Evolutionary conservation across 1,140 invertebrate genomes (phyloP), one percentile per base, ranked within the genome.

Genomic region (Nymphalis io): DNA sequence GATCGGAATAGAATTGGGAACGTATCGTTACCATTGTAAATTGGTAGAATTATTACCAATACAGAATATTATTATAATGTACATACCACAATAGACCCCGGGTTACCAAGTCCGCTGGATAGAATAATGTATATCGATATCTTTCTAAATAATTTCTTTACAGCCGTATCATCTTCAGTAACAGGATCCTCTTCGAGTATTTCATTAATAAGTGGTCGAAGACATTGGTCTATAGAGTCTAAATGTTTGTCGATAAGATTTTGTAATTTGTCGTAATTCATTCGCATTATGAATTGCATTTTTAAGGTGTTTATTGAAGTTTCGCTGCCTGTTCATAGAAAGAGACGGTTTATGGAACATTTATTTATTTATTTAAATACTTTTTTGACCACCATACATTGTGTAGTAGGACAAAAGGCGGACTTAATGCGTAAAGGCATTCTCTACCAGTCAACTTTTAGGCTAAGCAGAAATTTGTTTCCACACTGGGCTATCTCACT

Each of bases 231-330:
- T 10, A 94, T 85, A 15, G 90, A 88, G 3, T 88, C 80, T 60
- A 93, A 78, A 68, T 94, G 92, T 12, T 92, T 93, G 38, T 90
- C 88, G 15, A 94, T 91, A 3, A 93, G 85, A 42, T 90, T 88
- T 21, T 93, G 92, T 75, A 89, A 91, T 23, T 93, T 92, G 18
- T 94, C 93, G 80, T 95, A 95, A 76, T 95, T 94, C 72, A 94
- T 94, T 23, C 93, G 92, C 82, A 96, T 95, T 70, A 95, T 94
- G 58, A 95, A 93, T 78, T 96, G 96, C 92, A 96, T 95, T 83
- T 94, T 94, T 11, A 95, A 71, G 1, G 92, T 93, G 4, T 92
- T 82, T 68, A 88, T 75, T 38, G 85, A 76, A 5, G 81, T 85
- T 21, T 83, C 83, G 16, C 80, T 78, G 51, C 79, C 88, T 90